A percentile compares a stretch with the other conserved stretches of the same genome.
Evolutionary conservation across 1,140 invertebrate species (phyloP).

Genomic region (Drosophila sp.): DNA sequence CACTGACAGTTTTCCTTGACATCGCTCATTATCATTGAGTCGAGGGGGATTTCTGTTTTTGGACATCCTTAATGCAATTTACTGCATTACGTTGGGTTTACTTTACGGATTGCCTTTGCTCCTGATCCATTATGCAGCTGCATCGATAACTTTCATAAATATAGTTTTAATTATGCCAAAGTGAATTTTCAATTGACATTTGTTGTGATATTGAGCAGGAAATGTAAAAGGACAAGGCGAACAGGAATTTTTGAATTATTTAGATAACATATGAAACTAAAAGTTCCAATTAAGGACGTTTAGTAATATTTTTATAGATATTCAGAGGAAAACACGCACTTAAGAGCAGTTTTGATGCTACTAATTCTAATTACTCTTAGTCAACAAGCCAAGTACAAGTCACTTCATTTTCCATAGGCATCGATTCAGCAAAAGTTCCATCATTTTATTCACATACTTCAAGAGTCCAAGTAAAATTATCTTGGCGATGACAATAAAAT

Average conservation of each 20-base stretch:
- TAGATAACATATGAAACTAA: too few species aligned
- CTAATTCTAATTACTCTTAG: neutral
- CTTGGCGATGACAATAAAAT: slow-evolving; percentile 51
- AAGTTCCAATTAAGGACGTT: too few species aligned
- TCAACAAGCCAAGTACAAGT: neutral
- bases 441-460: slow-evolving; percentile 18
- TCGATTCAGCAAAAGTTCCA: neutral
- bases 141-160: slow-evolving; percentile 14
- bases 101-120: neutral
- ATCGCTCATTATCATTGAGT: slow-evolving; percentile 35
- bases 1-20: slow-evolving; percentile 29
- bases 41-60: slow-evolving; percentile 12
- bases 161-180: neutral
- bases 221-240: too few species aligned
- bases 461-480: slow-evolving; percentile 5
- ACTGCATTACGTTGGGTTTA: slow-evolving; percentile 27
- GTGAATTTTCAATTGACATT: neutral
- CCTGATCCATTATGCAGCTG: slow-evolving; percentile 20
- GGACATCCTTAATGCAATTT: slow-evolving; percentile 44
- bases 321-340: too few species aligned
- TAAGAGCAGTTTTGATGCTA: neutral
- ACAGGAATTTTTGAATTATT: too few species aligned
- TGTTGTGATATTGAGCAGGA: too few species aligned
- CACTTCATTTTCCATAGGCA: slow-evolving; percentile 3
- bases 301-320: too few species aligned